Evolutionary conservation across 2,113 vertebrate genomes (phyloP).

Genomic region (Bubo blakistoni): DNA sequence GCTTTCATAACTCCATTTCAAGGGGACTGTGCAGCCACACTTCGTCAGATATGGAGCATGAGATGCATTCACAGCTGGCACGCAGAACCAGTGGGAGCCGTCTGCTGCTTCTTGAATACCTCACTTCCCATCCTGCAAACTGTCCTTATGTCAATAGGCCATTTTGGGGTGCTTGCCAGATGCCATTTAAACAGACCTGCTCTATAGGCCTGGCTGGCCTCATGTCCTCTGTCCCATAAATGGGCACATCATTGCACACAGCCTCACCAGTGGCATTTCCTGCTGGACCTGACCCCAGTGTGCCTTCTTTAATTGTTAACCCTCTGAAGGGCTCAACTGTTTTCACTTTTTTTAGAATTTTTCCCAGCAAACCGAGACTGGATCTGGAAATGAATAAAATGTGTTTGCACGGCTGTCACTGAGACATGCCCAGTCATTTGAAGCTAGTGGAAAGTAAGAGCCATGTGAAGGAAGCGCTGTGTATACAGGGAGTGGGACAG

Average conservation of each 20-base stretch:
- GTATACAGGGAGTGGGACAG: background rate
- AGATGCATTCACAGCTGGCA: background rate
- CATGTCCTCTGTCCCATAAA: background rate
- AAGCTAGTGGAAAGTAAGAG: background rate
- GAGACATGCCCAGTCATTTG: background rate
- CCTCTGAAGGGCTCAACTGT: background rate
- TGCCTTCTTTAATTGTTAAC: background rate
- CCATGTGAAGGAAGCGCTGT: background rate
- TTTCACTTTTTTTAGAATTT: background rate
- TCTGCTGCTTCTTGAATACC: background rate
- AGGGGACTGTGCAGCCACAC: background rate
- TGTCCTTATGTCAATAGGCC: background rate
- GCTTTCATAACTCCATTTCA: background rate
- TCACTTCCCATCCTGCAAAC: background rate
- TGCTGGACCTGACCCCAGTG: background rate
- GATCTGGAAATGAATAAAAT: background rate
- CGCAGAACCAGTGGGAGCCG: background rate
- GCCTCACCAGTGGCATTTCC: background rate
- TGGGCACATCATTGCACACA: accelerated
- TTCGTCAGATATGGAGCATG: background rate
- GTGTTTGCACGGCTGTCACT: background rate
- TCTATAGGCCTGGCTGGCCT: background rate
- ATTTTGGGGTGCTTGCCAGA: background rate
- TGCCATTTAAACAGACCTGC: background rate
- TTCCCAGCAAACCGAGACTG: background rate